These are phyloP conservation scores for Eudyptes chrysolophus DNA, from an alignment of 2,113 vertebrate species.

Conservation along the genomic window DNA sequence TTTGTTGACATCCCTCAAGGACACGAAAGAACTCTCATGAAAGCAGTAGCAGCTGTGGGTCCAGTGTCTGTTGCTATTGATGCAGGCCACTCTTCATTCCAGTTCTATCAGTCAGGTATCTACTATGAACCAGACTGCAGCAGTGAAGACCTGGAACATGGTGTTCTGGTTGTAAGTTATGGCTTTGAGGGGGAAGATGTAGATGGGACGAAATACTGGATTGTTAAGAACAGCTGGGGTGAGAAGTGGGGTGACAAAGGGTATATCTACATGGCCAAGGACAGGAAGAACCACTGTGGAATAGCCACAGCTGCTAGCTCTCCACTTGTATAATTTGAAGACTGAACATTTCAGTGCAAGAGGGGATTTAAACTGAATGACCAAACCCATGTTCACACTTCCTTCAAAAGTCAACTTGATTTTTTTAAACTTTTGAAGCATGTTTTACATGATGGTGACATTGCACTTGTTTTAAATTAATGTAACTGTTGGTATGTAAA, in stretches of 20 bases:
- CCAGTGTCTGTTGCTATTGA: constrained; percentile 90
- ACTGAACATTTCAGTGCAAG: constrained; percentile 48
- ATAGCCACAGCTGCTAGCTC: constrained; percentile 90
- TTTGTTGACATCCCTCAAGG: constrained; percentile 81
- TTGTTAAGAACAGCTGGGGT: constrained; percentile 96
- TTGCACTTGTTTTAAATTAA: constrained; percentile 68
- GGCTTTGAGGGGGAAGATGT: constrained; percentile 79
- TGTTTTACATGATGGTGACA: constrained; percentile 59
- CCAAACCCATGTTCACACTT: constrained; percentile 35
- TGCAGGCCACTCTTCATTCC: constrained; percentile 85
- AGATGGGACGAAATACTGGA: constrained; percentile 88
- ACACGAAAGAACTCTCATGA: constrained; percentile 83
- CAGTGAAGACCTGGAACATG: constrained; percentile 86
- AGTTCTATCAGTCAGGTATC: constrained; percentile 90
- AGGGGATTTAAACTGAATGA: constrained; percentile 40
- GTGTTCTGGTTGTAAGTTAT: constrained; percentile 89
- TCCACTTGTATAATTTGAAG: constrained; percentile 80
- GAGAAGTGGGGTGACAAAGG: constrained; percentile 87
- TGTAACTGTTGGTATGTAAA: constrained; percentile 68
- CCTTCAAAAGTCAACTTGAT: constrained; percentile 51
- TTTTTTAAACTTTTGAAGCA: constrained; percentile 41
- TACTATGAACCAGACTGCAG: constrained; percentile 89
- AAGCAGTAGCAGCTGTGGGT: constrained; percentile 84
- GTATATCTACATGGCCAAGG: constrained; percentile 89
- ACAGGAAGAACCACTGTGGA: constrained; percentile 87